Conservation (phyloP, 1,140 invertebrate genomes). For the Drosophila nannoptera region DNA sequence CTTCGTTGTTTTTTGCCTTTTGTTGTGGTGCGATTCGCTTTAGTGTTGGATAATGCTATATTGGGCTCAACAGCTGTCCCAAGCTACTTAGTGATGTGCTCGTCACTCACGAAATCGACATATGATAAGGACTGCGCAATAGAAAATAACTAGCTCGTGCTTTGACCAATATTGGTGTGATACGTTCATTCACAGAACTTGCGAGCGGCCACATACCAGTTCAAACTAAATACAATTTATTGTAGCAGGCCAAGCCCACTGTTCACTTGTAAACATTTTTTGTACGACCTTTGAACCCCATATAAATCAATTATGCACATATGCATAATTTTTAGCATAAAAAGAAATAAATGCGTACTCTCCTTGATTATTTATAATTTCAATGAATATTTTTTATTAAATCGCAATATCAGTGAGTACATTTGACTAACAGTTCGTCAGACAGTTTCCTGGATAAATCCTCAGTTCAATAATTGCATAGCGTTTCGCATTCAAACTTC, state of each 20-base stretch:
- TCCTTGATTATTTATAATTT: constrained; percentile 32
- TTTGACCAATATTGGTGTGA: neutral
- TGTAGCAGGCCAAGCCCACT: neutral
- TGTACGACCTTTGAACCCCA: neutral
- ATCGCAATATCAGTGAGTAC: constrained; percentile 75
- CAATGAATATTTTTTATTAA: constrained; percentile 67
- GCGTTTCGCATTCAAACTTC: constrained; percentile 28
- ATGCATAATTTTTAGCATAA: neutral
- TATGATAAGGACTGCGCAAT: constrained; percentile 17
- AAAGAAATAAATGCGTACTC: neutral
- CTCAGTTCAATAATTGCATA: constrained; percentile 61
- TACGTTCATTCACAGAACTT: neutral
- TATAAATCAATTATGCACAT: neutral
- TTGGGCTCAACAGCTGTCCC: constrained; percentile 27
- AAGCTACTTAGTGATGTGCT: constrained; percentile 20
- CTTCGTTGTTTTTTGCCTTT: constrained; percentile 24
- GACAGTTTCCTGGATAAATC: constrained; percentile 59
- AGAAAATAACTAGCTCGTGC: neutral
- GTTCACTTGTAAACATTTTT: too few relatives aligned
- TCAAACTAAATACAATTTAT: neutral
- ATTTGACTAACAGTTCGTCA: constrained; percentile 65
- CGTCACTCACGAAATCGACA: constrained; percentile 5
- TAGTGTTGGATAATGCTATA: constrained; percentile 23
- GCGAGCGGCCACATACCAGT: neutral
- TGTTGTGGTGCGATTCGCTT: constrained; percentile 39